These are phyloP conservation scores for Poecilia gillii DNA, from an alignment of 2,797 vertebrate genomes.

Conservation along the genomic window DNA sequence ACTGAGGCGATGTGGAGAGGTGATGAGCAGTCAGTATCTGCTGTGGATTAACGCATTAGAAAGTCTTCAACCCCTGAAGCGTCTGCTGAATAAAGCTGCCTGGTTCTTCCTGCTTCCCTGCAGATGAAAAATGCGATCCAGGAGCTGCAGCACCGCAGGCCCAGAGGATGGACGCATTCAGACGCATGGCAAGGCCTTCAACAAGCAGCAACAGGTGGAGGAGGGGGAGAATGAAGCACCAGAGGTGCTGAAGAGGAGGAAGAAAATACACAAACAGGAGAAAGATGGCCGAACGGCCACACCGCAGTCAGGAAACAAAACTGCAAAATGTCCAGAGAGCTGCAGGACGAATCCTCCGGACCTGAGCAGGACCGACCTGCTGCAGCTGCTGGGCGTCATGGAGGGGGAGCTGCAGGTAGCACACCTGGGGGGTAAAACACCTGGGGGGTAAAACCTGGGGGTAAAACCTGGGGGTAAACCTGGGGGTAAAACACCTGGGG, in stretches of 20 bases:
- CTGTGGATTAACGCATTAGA: neutral
- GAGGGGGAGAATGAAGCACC: conserved; percentile 75
- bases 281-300: conserved; percentile 74
- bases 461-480: too few relatives aligned
- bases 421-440: conserved; percentile 7
- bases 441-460: too few relatives aligned
- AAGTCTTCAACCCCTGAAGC: too few relatives aligned
- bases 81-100: neutral
- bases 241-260: conserved; percentile 84
- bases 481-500: too few relatives aligned
- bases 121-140: conserved; percentile 90
- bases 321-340: conserved; percentile 74
- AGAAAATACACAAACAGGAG: conserved; percentile 75
- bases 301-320: conserved; percentile 75
- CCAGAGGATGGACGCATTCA: conserved; percentile 82
- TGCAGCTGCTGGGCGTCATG: conserved; percentile 93
- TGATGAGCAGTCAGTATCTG: neutral
- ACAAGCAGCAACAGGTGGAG: conserved; percentile 67
- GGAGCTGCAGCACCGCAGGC: conserved; percentile 85
- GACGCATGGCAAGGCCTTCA: conserved; percentile 75
- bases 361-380: conserved; percentile 87
- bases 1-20: neutral
- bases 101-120: neutral
- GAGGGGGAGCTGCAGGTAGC: conserved; percentile 95
- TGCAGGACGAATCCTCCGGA: conserved; percentile 77